A percentile compares a stretch with the other conserved stretches of the same genome.
Evolutionary conservation across 2,113 vertebrate genomes (phyloP).

Genomic region (Illadopsis cleaveri): DNA sequence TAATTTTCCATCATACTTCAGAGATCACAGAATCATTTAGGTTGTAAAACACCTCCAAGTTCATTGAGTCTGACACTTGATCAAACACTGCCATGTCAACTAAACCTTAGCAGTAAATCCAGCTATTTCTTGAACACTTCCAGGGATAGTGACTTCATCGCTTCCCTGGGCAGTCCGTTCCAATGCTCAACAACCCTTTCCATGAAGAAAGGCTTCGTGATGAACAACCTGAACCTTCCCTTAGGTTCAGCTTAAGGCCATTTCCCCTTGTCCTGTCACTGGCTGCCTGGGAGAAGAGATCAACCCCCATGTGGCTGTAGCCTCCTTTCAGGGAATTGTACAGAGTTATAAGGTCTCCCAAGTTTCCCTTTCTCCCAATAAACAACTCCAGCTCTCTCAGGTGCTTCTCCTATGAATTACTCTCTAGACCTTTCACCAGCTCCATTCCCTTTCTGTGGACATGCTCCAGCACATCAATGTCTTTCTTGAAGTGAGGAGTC

Average conservation of each 20-base stretch:
- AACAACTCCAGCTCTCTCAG: not conserved
- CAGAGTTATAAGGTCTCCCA: not conserved
- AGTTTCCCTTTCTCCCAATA: not conserved
- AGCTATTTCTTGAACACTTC: not conserved
- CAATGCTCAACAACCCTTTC: not conserved
- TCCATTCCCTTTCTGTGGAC: not conserved
- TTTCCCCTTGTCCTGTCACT: not conserved
- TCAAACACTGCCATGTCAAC: not conserved
- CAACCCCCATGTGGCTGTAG: rapidly evolving
- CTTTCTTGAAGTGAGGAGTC: not conserved
- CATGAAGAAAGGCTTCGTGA: not conserved
- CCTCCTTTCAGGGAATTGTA: not conserved
- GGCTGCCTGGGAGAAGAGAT: not conserved
- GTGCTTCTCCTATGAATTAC: not conserved
- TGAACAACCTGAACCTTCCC: not conserved
- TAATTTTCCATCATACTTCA: not conserved
- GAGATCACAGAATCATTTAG: not conserved
- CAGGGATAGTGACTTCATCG: too few relatives aligned
- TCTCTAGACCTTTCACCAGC: not conserved
- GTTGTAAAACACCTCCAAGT: not conserved
- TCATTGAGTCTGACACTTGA: not conserved
- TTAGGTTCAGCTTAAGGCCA: not conserved
- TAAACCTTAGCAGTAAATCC: not conserved
- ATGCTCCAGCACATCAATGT: not conserved
- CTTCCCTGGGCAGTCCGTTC: rapidly evolving